Evolutionary conservation across 2,113 vertebrate genomes (phyloP).

Genomic region (Crotalus horridus): DNA sequence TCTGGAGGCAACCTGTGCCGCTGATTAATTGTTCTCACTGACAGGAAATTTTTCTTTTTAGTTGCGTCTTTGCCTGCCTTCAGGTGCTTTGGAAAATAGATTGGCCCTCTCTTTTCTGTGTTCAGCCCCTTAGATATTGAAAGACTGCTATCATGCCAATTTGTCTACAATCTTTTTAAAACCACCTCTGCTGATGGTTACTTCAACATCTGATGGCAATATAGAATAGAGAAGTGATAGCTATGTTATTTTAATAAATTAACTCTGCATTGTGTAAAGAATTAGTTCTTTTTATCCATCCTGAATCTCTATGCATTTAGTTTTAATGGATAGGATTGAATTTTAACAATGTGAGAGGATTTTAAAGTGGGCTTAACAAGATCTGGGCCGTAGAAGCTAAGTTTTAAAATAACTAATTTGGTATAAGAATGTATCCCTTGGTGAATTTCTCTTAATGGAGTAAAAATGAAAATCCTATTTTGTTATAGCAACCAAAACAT

Average conservation of each 20-base stretch:
- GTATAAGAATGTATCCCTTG: neutral
- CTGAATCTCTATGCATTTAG: neutral
- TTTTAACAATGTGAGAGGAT: neutral
- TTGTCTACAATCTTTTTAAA: neutral
- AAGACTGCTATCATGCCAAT: neutral
- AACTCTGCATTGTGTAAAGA: neutral
- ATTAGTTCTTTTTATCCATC: neutral
- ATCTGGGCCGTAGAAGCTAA: neutral
- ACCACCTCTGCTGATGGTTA: neutral
- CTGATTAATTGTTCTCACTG: neutral
- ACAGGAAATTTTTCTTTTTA: neutral
- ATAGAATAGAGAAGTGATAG: too few species aligned
- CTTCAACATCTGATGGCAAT: neutral
- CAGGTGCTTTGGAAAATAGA: neutral
- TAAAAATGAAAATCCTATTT: constrained; percentile 13
- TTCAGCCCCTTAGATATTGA: neutral
- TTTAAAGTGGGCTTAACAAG: neutral
- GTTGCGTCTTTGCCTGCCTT: neutral
- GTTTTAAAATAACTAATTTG: neutral
- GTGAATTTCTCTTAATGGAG: constrained; percentile 34
- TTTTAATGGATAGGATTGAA: neutral
- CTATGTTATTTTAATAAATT: neutral
- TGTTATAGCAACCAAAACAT: constrained; percentile 25
- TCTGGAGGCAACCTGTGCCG: neutral
- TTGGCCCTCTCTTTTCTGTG: neutral